Percentiles rank a stretch among this genome's conserved stretches.
These are phyloP conservation scores for Leucophora obtusa DNA, from an alignment of 2,888 invertebrate species.

Conservation along the genomic window DNA sequence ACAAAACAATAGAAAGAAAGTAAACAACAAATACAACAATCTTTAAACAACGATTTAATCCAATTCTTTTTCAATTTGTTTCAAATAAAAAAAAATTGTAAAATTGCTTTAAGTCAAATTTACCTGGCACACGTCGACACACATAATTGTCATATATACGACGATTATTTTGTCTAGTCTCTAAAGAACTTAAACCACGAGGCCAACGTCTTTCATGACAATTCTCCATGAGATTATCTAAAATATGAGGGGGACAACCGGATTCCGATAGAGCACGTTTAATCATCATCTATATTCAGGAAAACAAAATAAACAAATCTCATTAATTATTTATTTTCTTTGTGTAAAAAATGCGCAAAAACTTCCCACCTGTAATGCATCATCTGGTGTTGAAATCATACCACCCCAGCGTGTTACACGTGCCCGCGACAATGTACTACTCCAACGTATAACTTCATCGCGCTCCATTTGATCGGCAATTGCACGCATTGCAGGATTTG, in stretches of 20 bases:
- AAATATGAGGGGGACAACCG: conserved; percentile 94
- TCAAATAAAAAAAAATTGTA: no score
- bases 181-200: conserved; percentile 92
- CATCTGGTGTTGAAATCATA: conserved; percentile 98
- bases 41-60: no score
- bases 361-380: conserved; percentile 87
- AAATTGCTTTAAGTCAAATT: no score
- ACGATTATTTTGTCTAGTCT: conserved; percentile 95
- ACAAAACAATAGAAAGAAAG: neutral
- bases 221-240: conserved; percentile 97
- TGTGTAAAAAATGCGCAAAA: conserved; percentile 1
- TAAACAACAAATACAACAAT: no score
- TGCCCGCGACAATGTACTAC: conserved; percentile 88
- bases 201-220: conserved; percentile 98
- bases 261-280: conserved; percentile 95
- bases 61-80: no score
- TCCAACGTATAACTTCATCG: conserved; percentile 95
- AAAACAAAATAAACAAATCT: neutral
- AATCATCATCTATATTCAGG: conserved; percentile 89
- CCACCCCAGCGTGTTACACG: conserved; percentile 98
- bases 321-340: neutral
- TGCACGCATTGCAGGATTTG: conserved; percentile 94
- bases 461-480: conserved; percentile 96
- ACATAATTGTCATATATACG: conserved; percentile 95
- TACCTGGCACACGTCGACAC: conserved; percentile 94